Evolutionary conservation across 2,888 invertebrate species (phyloP), one percentile per base, ranked within the genome.

Genomic region (Diadegma fenestrale): DNA sequence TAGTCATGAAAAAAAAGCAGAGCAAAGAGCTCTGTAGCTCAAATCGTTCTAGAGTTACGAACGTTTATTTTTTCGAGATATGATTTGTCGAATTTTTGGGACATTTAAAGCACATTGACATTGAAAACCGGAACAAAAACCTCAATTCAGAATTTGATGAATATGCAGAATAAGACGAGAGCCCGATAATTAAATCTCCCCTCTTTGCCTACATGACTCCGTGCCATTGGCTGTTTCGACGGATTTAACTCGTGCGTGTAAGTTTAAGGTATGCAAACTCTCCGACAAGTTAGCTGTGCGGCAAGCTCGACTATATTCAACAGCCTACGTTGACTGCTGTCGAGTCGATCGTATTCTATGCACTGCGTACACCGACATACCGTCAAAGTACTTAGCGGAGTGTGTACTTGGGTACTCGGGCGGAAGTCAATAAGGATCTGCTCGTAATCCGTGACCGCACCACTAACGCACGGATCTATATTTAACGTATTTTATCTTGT

Each of bases 361-460:
- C 64, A 51, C 48, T 26, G 43, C 33, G n/a, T 22, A 66, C 54
- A 33, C 51, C 14, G 37, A 61, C 72, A 69, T 83, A 80, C 75
- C 72, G 72, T 64, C 48, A 83, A 82, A 80, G 82, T 85, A 82
- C 85, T 85, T 81, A 79, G 85, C 68, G 72, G 73, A 82, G 85
- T 85, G 82, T 87, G 85, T 85, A 83, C 73, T 77, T 58, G 85
- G 80, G 69, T 73, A 73, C 76, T 79, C 75, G 80, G 45, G 72
- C 85, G 87, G 83, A 87, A 85, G 87, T 87, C 85, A 87, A 85
- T 87, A 85, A 85, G 85, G 83, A 83, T 87, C 87, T 63, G 80
- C 83, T 75, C 71, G 87, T 85, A 85, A 87, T 87, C 82, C 87
- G 80, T 85, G 81, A 80, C 82, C 85, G 73, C 80, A 75, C 80